Conservation (phyloP, 2,888 invertebrate species). For the Atherix ibis region DNA sequence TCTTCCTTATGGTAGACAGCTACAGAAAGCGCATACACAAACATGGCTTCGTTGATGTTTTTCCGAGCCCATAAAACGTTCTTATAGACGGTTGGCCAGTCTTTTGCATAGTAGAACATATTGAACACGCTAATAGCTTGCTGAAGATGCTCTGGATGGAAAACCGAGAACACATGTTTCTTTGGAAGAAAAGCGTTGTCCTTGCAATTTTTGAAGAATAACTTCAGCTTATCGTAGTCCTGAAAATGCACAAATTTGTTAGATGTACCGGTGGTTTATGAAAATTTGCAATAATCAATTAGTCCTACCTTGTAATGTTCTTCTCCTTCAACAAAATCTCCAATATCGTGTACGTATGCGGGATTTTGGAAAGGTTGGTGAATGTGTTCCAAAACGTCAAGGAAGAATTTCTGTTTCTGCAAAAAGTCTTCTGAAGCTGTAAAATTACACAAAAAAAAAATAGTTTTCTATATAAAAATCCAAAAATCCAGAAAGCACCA, state of each 20-base stretch:
- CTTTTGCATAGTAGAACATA: slow-evolving; percentile 42
- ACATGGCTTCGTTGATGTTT: slow-evolving; percentile 56
- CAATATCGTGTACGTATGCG: slow-evolving; percentile 4
- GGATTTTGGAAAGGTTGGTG: slow-evolving; percentile 25
- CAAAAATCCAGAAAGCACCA: no score
- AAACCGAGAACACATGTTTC: slow-evolving; percentile 35
- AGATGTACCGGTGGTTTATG: background rate
- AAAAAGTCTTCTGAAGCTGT: slow-evolving; percentile 4
- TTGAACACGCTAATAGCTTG: slow-evolving; percentile 32
- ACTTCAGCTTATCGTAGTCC: slow-evolving; percentile 33
- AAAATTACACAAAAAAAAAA: no score
- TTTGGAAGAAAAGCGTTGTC: slow-evolving; percentile 35
- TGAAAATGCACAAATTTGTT: slow-evolving; percentile 20
- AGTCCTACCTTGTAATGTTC: slow-evolving; percentile 6
- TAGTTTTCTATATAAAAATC: no score
- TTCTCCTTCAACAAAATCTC: slow-evolving; percentile 6
- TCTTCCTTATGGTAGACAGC: slow-evolving; percentile 53
- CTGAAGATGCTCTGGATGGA: slow-evolving; percentile 14
- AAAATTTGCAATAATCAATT: no score
- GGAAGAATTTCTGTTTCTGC: slow-evolving; percentile 30
- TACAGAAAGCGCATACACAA: slow-evolving; percentile 50
- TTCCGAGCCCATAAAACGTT: slow-evolving; percentile 45
- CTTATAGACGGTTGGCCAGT: slow-evolving; percentile 43
- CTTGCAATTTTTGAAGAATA: slow-evolving; percentile 32
- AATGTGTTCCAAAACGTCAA: slow-evolving; percentile 34